phyloP scores from a whole-genome alignment of 2,888 invertebrate genomes.

The Harpagoxenus sublaevis region DNA sequence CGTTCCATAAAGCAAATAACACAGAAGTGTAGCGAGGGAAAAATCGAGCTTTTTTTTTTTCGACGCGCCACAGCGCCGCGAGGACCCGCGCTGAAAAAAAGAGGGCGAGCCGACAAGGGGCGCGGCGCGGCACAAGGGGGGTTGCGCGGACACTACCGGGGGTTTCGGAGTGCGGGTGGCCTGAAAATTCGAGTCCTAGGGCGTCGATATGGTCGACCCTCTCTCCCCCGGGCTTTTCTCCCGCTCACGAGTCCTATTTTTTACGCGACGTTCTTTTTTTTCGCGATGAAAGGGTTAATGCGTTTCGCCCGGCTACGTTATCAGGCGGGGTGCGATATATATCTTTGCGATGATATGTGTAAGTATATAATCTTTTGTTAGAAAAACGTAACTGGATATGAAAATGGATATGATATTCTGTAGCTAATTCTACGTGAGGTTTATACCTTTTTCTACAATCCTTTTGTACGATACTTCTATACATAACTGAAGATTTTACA shows the following conservation, averaged over 20 bases:
- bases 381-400: neutral
- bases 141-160: constrained; percentile 28
- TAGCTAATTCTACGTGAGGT: neutral
- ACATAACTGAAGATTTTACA: neutral
- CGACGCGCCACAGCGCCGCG: constrained; percentile 76
- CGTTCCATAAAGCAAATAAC: constrained; percentile 86
- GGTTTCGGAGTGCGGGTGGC: constrained; percentile 61
- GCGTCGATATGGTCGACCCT: constrained; percentile 60
- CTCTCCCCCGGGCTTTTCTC: constrained; percentile 56
- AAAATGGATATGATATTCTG: constrained; percentile 12
- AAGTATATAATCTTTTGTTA: constrained; percentile 39
- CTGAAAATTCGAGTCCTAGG: constrained; percentile 76
- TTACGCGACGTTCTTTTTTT: constrained; percentile 63
- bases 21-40: constrained; percentile 83
- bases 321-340: constrained; percentile 11
- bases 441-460: neutral
- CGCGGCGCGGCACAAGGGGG: constrained; percentile 1
- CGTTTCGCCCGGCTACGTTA: constrained; percentile 32
- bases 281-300: constrained; percentile 54
- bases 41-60: constrained; percentile 77
- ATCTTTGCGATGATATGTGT: constrained; percentile 1
- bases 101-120: constrained; percentile 57
- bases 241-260: constrained; percentile 55
- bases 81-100: constrained; percentile 69
- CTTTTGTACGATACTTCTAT: neutral